phyloP scores from a whole-genome alignment of 2,888 invertebrate species.

The Carpatolechia fugitivella region DNA sequence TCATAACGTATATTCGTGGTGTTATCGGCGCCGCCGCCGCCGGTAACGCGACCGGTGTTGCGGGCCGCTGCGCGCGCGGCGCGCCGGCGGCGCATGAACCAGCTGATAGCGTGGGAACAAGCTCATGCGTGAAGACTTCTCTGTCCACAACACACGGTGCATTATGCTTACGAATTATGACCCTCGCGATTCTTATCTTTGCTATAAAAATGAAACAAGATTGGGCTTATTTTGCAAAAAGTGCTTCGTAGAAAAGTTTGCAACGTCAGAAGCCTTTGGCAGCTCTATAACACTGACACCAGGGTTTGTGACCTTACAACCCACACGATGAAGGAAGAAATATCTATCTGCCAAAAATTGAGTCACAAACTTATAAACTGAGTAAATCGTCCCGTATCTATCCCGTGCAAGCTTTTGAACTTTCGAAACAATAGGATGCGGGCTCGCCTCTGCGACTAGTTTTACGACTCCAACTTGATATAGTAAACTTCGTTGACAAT shows the following conservation, averaged over 20 bases:
- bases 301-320: too few relatives aligned
- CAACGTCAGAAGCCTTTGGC: background rate
- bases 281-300: too few relatives aligned
- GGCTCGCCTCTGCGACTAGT: conserved; percentile 44
- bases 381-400: conserved; percentile 16
- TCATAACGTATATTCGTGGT: conserved; percentile 26
- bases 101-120: conserved; percentile 73
- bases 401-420: conserved; percentile 50
- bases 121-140: conserved; percentile 45
- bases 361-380: background rate
- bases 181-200: conserved; percentile 10
- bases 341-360: background rate
- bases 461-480: conserved; percentile 37
- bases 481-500: conserved; percentile 45
- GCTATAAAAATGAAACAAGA: too few relatives aligned
- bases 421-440: conserved; percentile 65
- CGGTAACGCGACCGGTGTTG: conserved; percentile 41
- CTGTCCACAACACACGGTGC: conserved; percentile 25
- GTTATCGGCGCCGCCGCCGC: conserved; percentile 36
- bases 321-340: too few relatives aligned
- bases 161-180: conserved; percentile 15
- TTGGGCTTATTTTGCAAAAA: background rate
- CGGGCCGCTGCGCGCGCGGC: conserved; percentile 52
- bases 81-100: conserved; percentile 65
- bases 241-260: background rate